Conservation (phyloP, 2,888 invertebrate genomes). For the Mantis religiosa region DNA sequence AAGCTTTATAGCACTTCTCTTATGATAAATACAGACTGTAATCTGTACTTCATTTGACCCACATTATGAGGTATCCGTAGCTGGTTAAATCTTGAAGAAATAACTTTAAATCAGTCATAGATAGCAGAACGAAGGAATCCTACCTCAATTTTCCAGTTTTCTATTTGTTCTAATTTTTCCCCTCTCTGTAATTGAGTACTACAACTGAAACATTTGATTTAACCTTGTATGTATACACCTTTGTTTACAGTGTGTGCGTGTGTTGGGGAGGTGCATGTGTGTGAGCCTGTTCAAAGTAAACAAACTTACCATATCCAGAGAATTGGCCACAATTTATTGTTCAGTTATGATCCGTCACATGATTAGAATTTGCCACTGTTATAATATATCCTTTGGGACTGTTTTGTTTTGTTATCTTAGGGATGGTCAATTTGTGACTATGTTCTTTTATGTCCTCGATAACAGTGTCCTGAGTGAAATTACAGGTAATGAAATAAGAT, state of each 20-base stretch:
- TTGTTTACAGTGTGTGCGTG: no score
- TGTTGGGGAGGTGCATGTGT: no score
- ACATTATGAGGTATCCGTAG: not conserved
- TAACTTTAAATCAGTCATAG: not conserved
- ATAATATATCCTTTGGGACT: no score
- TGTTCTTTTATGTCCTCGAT: no score
- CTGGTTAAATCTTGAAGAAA: not conserved
- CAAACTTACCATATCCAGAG: not conserved
- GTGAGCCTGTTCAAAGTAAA: not conserved
- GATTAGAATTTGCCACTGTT: no score
- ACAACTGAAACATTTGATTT: not conserved
- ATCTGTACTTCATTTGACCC: not conserved
- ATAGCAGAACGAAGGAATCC: constrained; percentile 3
- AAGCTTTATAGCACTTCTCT: not conserved
- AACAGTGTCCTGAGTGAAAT: no score
- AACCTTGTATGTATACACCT: not conserved
- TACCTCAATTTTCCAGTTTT: constrained; percentile 1
- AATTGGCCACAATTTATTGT: no score
- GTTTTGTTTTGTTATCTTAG: no score
- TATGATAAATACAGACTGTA: not conserved
- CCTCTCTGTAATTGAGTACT: not conserved
- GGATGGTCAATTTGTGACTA: no score
- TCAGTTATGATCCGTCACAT: no score
- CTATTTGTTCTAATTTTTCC: not conserved
- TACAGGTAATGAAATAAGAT: no score